Conservation (phyloP, 2,888 invertebrate genomes). For the Uloborus plumipes region DNA sequence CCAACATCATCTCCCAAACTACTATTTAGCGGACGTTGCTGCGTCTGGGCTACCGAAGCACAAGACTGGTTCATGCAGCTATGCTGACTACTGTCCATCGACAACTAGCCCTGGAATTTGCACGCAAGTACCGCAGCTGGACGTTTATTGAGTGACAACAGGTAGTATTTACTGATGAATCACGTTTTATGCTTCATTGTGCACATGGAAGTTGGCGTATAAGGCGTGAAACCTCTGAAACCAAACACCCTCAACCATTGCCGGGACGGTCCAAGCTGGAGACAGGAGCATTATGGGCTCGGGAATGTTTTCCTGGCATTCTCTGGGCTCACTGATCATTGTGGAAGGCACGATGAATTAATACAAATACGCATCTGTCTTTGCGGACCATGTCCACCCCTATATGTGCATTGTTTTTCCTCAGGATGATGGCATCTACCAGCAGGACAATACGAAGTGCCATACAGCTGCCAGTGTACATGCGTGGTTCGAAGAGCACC, state of each 20-base stretch:
- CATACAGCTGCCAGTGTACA: constrained; percentile 2
- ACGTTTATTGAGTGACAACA: neutral
- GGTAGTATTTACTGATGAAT: neutral
- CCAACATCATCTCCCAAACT: too few relatives aligned
- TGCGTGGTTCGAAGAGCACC: constrained; percentile 12
- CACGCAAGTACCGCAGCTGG: neutral
- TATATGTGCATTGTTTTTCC: neutral
- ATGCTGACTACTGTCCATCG: neutral
- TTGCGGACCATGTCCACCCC: constrained; percentile 23
- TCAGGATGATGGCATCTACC: constrained; percentile 11
- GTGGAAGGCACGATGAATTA: neutral
- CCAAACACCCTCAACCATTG: neutral
- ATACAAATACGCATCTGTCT: constrained; percentile 2
- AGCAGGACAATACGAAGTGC: neutral
- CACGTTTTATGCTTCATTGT: neutral
- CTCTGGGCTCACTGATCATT: neutral
- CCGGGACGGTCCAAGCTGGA: constrained; percentile 3
- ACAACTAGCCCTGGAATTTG: neutral
- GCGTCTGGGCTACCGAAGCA: neutral
- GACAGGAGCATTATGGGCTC: neutral
- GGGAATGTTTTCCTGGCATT: too few relatives aligned
- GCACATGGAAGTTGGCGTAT: neutral
- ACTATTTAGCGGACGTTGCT: neutral
- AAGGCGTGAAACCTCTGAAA: constrained; percentile 1
- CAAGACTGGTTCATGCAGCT: neutral